These are phyloP conservation scores for Bombus consobrinus DNA, from an alignment of 1,140 invertebrate genomes.

Conservation along the genomic window DNA sequence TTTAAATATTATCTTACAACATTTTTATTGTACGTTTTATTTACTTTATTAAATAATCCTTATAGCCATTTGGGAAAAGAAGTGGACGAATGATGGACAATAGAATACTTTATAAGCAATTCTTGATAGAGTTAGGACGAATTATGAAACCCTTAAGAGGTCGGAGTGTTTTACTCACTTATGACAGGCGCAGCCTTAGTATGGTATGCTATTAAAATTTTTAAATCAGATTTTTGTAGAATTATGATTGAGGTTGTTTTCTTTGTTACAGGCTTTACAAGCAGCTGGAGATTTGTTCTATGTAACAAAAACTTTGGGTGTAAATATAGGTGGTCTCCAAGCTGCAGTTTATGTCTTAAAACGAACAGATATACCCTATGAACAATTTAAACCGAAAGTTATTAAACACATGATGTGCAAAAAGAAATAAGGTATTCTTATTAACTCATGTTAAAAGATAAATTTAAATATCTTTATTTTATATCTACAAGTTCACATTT, in stretches of 20 bases:
- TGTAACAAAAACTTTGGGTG: constrained; percentile 72
- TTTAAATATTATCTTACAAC: neutral
- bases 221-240: constrained; percentile 6
- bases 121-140: constrained; percentile 83
- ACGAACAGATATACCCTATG: constrained; percentile 61
- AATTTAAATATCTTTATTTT: constrained; percentile 46
- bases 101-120: constrained; percentile 81
- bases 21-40: constrained; percentile 7
- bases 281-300: constrained; percentile 66
- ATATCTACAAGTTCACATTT: constrained; percentile 28
- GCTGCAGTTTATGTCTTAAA: constrained; percentile 76
- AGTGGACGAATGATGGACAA: constrained; percentile 83
- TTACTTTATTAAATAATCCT: constrained; percentile 4
- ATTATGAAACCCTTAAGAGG: constrained; percentile 78
- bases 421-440: neutral
- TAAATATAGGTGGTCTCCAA: constrained; percentile 79
- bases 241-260: constrained; percentile 27
- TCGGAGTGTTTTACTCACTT: constrained; percentile 84
- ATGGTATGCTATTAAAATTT: constrained; percentile 55
- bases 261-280: constrained; percentile 71
- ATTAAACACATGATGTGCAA: neutral
- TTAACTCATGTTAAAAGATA: neutral
- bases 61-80: constrained; percentile 85
- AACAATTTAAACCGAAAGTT: constrained; percentile 50
- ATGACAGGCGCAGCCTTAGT: constrained; percentile 82